Percentiles rank a stretch among this genome's conserved stretches.
Conservation (phyloP, 2,113 vertebrate species). For the Thryonomys swinderianus region DNA sequence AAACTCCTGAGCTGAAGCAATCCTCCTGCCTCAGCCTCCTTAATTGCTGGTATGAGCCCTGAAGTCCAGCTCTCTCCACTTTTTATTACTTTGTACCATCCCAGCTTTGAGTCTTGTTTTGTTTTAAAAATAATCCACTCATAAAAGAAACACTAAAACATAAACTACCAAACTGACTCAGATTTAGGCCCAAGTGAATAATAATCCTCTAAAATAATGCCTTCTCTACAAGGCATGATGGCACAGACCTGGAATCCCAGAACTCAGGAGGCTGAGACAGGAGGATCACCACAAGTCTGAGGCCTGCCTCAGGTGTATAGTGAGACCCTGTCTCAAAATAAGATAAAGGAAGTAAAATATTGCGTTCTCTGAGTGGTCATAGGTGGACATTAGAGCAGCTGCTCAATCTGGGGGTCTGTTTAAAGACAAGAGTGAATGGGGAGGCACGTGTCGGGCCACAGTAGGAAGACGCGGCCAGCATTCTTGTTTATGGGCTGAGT, state of each 20-base stretch:
- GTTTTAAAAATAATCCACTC: neutral
- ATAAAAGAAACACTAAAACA: neutral
- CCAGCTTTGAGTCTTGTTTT: neutral
- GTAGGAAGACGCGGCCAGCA: neutral
- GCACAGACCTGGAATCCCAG: neutral
- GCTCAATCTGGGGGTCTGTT: neutral
- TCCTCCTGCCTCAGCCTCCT: neutral
- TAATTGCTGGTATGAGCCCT: neutral
- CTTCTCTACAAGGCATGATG: neutral
- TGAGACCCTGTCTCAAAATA: neutral
- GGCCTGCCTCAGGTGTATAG: neutral
- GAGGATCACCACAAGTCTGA: neutral
- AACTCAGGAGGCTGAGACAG: neutral
- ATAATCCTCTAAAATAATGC: neutral
- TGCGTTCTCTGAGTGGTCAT: too few relatives aligned
- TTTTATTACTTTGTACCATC: neutral
- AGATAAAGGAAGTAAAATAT: neutral
- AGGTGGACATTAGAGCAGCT: neutral
- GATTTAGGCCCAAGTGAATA: neutral
- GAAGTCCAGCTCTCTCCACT: neutral
- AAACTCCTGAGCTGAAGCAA: neutral
- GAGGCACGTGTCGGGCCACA: accelerated
- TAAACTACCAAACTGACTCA: neutral
- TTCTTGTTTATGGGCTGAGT: neutral
- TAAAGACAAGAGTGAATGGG: neutral